Conservation (phyloP, 2,888 invertebrate genomes). For the Schizotus pectinicornis region DNA sequence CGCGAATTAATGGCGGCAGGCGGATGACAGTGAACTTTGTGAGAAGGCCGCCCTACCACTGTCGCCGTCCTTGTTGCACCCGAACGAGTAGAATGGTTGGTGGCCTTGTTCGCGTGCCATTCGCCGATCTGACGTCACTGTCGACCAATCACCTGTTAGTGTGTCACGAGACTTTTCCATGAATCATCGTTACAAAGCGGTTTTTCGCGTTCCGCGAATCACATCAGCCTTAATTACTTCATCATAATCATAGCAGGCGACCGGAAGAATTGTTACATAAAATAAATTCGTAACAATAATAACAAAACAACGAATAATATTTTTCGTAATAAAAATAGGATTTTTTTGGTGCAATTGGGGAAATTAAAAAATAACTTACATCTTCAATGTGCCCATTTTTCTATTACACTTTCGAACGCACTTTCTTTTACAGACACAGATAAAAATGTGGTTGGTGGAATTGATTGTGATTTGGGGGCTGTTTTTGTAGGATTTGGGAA, state of each 20-base stretch:
- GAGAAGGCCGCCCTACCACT: not conserved
- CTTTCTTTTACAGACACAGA: constrained; percentile 26
- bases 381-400: constrained; percentile 19
- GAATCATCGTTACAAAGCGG: constrained; percentile 28
- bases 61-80: constrained; percentile 12
- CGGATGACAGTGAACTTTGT: constrained; percentile 19
- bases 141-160: constrained; percentile 14
- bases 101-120: constrained; percentile 9
- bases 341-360: too few species aligned
- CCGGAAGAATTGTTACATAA: too few species aligned
- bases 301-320: constrained; percentile 2
- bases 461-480: not conserved
- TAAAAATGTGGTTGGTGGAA: constrained; percentile 9
- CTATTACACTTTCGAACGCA: constrained; percentile 10
- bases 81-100: not conserved
- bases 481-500: constrained; percentile 14
- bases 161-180: constrained; percentile 28
- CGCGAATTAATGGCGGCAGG: constrained; percentile 9
- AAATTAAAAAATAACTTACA: constrained; percentile 16
- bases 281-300: constrained; percentile 3
- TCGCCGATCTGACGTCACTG: constrained; percentile 21
- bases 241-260: too few species aligned
- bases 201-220: constrained; percentile 13
- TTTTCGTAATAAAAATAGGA: not conserved
- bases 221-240: too few species aligned